Percentiles rank a stretch among this genome's conserved stretches.
These are phyloP conservation scores for Chloroclystis v-ata DNA, from an alignment of 2,888 invertebrate genomes.

Conservation along the genomic window DNA sequence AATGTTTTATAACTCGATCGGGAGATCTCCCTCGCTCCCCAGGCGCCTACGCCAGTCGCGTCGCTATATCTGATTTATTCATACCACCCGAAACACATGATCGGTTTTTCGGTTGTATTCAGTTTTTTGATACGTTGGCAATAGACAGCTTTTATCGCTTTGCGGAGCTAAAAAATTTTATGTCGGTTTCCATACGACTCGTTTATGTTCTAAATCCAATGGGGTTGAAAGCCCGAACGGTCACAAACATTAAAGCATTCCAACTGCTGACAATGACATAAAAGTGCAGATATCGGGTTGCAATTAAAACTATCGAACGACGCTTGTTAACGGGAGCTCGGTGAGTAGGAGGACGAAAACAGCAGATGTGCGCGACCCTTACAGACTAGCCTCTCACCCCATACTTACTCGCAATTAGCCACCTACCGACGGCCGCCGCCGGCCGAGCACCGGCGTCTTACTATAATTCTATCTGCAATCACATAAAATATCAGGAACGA, in stretches of 20 bases:
- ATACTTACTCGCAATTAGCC: slow-evolving; percentile 54
- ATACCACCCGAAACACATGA: slow-evolving; percentile 73
- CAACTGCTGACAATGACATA: slow-evolving; percentile 39
- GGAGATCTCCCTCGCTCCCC: slow-evolving; percentile 54
- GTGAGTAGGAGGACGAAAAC: slow-evolving; percentile 64
- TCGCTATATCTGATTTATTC: slow-evolving; percentile 73
- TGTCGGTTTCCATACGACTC: slow-evolving; percentile 25
- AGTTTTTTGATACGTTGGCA: slow-evolving; percentile 48
- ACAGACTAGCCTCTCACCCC: slow-evolving; percentile 60
- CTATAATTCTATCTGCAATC: slow-evolving; percentile 29
- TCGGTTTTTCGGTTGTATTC: slow-evolving; percentile 64
- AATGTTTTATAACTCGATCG: slow-evolving; percentile 68
- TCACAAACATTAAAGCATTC: slow-evolving; percentile 27
- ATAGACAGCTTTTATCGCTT: slow-evolving; percentile 46
- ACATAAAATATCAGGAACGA: slow-evolving; percentile 27
- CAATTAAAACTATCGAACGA: slow-evolving; percentile 71
- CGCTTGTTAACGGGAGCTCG: slow-evolving; percentile 58
- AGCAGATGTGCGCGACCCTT: slow-evolving; percentile 72
- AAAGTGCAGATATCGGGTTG: slow-evolving; percentile 66
- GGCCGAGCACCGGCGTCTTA: slow-evolving; percentile 34
- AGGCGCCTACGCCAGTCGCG: slow-evolving; percentile 61
- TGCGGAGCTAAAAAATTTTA: slow-evolving; percentile 32
- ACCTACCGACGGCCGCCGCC: slow-evolving; percentile 45
- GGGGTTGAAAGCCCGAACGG: slow-evolving; percentile 24
- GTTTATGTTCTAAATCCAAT: slow-evolving; percentile 22